Evolutionary conservation across 1,140 invertebrate species (phyloP).

Genomic region (Cydia pomonella): DNA sequence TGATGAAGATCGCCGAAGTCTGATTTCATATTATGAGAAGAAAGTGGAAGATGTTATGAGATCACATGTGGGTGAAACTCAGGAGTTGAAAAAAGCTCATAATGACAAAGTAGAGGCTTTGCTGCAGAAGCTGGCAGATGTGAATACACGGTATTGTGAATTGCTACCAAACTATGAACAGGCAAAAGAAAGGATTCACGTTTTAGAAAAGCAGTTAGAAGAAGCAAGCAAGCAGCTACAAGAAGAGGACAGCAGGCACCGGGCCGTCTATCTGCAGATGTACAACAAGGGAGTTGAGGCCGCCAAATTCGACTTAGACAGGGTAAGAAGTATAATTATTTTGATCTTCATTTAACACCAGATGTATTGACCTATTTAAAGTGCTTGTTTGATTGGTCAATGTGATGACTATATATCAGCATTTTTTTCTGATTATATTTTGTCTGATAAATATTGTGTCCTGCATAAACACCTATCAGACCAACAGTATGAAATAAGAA

Average conservation of each 20-base stretch:
- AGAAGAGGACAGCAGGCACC: slow-evolving; percentile 88
- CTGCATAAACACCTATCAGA: no score
- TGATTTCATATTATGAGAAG: slow-evolving; percentile 86
- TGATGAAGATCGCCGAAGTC: slow-evolving; percentile 83
- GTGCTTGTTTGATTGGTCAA: no score
- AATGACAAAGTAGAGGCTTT: slow-evolving; percentile 90
- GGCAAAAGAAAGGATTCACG: slow-evolving; percentile 84
- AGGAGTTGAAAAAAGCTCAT: slow-evolving; percentile 87
- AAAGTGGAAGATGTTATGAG: slow-evolving; percentile 87
- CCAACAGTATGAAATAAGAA: no score
- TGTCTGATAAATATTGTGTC: no score
- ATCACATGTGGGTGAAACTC: slow-evolving; percentile 85
- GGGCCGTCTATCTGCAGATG: slow-evolving; percentile 90
- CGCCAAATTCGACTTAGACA: slow-evolving; percentile 86
- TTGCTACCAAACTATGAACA: slow-evolving; percentile 85
- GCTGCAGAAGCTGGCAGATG: slow-evolving; percentile 88
- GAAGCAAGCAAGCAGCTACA: slow-evolving; percentile 84
- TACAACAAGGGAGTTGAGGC: slow-evolving; percentile 90
- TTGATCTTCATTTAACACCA: not conserved
- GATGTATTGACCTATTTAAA: not conserved
- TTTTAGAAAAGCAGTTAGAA: slow-evolving; percentile 86
- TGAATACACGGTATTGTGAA: slow-evolving; percentile 88
- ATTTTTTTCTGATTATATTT: no score
- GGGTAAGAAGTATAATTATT: slow-evolving; percentile 49
- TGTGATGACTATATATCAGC: no score